Evolutionary conservation across 2,797 vertebrate genomes (phyloP).

Genomic region (Chloroceryle inda): DNA sequence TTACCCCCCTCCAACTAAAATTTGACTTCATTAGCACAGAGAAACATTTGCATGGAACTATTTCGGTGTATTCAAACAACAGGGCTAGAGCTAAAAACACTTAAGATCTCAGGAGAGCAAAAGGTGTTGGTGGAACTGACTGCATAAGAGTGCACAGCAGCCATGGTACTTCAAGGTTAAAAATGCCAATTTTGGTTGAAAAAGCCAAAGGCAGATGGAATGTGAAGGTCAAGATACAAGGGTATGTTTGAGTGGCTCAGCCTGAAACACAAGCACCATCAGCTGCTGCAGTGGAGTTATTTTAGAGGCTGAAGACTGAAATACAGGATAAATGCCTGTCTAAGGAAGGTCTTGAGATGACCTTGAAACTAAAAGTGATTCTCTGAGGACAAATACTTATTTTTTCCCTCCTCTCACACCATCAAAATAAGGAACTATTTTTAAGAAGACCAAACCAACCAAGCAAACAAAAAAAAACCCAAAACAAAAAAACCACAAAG

Average conservation of each 20-base stretch:
- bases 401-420: neutral
- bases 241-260: neutral
- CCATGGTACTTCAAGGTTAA: neutral
- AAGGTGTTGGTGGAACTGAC: neutral
- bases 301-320: neutral
- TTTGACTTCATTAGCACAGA: neutral
- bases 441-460: neutral
- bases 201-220: neutral
- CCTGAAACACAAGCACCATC: neutral
- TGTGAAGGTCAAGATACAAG: neutral
- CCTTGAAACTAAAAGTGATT: neutral
- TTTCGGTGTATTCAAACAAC: neutral
- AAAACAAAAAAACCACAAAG: too few species aligned
- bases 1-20: neutral
- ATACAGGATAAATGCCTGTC: neutral
- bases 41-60: neutral
- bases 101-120: neutral
- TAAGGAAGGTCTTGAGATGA: neutral
- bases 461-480: neutral
- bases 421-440: neutral
- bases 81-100: neutral
- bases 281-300: neutral
- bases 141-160: neutral
- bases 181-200: neutral
- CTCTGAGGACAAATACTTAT: neutral